A percentile compares a stretch with the other conserved stretches of the same genome.
These are phyloP conservation scores for Propithecus deckenii DNA, from an alignment of 2,797 vertebrate species.

Conservation along the genomic window DNA sequence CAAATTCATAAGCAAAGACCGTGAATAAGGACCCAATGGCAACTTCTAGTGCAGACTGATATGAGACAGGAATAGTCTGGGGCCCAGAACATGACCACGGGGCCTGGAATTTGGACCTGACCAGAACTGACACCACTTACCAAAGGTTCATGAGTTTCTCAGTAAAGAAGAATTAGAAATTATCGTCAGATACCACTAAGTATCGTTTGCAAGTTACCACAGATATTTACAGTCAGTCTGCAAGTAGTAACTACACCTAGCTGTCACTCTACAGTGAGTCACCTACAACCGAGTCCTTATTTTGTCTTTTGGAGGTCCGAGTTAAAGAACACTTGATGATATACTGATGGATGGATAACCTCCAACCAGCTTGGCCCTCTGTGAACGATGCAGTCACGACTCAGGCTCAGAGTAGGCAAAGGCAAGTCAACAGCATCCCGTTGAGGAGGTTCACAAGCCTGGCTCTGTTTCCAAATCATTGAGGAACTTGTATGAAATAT, in stretches of 20 bases:
- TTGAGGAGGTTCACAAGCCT: neutral
- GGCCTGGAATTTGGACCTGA: neutral
- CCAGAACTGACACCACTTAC: neutral
- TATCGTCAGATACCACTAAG: neutral
- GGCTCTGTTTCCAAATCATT: neutral
- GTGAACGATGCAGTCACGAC: neutral
- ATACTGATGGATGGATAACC: neutral
- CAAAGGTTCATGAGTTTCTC: neutral
- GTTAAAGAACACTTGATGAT: neutral
- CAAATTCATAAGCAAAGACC: neutral
- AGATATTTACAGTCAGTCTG: neutral
- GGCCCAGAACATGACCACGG: accelerated
- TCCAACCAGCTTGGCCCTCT: neutral
- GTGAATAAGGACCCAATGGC: neutral
- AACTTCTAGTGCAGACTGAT: neutral
- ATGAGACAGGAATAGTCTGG: neutral
- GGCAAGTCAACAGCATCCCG: too few relatives aligned
- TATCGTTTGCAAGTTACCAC: neutral
- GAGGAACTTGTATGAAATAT: neutral
- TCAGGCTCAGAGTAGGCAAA: neutral
- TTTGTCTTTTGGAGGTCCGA: neutral
- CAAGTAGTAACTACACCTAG: neutral
- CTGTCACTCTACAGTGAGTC: neutral
- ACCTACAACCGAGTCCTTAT: neutral
- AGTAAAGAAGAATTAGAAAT: neutral